These are phyloP conservation scores for Chiridota heheva DNA, from an alignment of 35 echinoderm and acorn worm genomes.

Conservation along the genomic window DNA sequence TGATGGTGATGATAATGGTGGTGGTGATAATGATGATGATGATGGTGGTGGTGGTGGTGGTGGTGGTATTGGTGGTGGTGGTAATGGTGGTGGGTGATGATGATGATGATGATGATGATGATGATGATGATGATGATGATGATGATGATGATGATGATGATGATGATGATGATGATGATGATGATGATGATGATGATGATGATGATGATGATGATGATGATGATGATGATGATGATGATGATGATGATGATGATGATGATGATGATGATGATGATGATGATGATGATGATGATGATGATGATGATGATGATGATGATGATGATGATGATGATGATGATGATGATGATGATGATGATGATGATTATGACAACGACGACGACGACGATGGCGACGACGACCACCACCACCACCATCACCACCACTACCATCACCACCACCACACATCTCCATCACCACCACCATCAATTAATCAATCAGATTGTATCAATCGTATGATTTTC, in stretches of 20 bases:
- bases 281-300: constrained; percentile 26
- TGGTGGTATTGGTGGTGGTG: too few relatives aligned
- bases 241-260: constrained; percentile 11
- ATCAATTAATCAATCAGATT: too few relatives aligned
- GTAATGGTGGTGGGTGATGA: too few relatives aligned
- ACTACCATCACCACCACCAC: too few relatives aligned
- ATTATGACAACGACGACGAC: neutral
- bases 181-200: neutral
- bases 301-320: constrained; percentile 11
- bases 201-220: constrained; percentile 8
- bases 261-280: constrained; percentile 21
- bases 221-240: constrained; percentile 23
- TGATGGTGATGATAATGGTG: too few relatives aligned
- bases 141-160: constrained; percentile 6
- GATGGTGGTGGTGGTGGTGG: too few relatives aligned
- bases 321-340: constrained; percentile 31
- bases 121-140: constrained; percentile 6
- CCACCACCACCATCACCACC: too few relatives aligned
- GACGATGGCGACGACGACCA: too few relatives aligned
- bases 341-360: too few relatives aligned
- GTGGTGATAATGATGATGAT: too few relatives aligned
- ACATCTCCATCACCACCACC: too few relatives aligned
- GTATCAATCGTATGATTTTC: too few relatives aligned
- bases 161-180: constrained; percentile 6
- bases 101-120: neutral